Evolutionary conservation across 2,113 vertebrate genomes (phyloP), one percentile per base, ranked within the genome.

Genomic region (Archilochus colubris): DNA sequence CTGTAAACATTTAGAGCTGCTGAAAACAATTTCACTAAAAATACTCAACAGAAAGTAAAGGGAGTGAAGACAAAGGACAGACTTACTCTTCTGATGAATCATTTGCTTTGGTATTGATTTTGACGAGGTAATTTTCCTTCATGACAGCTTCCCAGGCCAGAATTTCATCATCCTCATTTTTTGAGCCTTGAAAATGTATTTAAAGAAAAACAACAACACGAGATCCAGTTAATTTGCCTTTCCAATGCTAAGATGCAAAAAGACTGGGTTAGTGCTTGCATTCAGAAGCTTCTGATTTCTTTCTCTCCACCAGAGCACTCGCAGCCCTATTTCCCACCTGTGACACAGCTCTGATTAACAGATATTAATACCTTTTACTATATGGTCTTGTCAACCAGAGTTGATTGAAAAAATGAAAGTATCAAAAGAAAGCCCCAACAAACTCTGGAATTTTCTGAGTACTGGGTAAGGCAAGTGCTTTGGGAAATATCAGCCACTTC

Each of bases 71-170:
- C 74, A 84, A 15, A 44, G 1, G 58, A 36, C 6, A 44, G 84
- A 96, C 98, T 0, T 98, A 98, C 98, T 98, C 98, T 82, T 98
- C 98, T 13, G 97, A 96, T 15, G 93, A 85, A 83, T 98, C 98
- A 1, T 53, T 96, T 86, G 97, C 93, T 79, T 98, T 98, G 22
- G 96, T 98, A 92, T 97, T 97, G 93, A 97, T 94, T 97, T 98
- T 98, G 88, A 98, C 98, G 1, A 98, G 98, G 88, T 98, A 98
- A 73, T 98, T 98, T 89, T 98, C 98, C 92, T 98, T 98, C 98
- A 98, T 98, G 94, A 98, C 98, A 19, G 98, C 98, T 90, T 98
- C 98, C 98, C 98, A 98, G 0, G 98, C 96, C 96, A 98, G 89
- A 28, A 97, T 98, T 93, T 98, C 97, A 6, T 97, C 95, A 93